A percentile compares a stretch with the other conserved stretches of the same genome.
Conservation (phyloP, 2,797 vertebrate genomes). For the Falco biarmicus region DNA sequence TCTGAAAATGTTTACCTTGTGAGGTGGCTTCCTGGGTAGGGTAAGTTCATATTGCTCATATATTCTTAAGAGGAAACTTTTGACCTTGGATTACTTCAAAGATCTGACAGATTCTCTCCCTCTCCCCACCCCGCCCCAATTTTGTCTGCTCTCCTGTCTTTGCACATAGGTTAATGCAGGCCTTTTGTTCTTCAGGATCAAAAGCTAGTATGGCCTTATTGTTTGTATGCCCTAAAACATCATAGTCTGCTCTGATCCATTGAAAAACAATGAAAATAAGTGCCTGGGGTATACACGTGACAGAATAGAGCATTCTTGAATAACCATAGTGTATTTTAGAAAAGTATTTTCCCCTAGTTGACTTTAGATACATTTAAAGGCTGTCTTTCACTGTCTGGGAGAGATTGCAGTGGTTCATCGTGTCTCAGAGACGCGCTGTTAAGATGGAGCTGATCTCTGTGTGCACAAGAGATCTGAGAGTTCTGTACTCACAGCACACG, state of each 20-base stretch:
- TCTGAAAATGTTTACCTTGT: slow-evolving; percentile 55
- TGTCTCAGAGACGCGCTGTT: neutral
- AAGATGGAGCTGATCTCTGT: neutral
- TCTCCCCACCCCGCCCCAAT: neutral
- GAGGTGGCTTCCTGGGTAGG: slow-evolving; percentile 47
- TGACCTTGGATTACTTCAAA: slow-evolving; percentile 62
- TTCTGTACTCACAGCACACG: neutral
- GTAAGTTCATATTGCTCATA: slow-evolving; percentile 39
- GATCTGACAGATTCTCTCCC: slow-evolving; percentile 4
- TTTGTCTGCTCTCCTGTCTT: slow-evolving; percentile 26
- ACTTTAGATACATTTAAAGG: neutral
- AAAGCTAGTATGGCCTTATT: neutral
- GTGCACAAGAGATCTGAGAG: neutral
- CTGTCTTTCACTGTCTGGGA: neutral
- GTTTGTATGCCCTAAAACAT: neutral
- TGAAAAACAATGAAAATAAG: neutral
- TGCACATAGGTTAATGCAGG: slow-evolving; percentile 39
- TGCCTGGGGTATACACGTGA: neutral
- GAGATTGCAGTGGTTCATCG: neutral
- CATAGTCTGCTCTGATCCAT: neutral
- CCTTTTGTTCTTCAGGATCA: slow-evolving; percentile 48
- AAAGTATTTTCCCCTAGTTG: neutral
- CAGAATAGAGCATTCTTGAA: neutral
- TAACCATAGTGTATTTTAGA: neutral
- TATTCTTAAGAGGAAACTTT: slow-evolving; percentile 52